These are phyloP conservation scores for Armadillidium nasatum DNA, from an alignment of 1,140 invertebrate genomes.

Conservation along the genomic window DNA sequence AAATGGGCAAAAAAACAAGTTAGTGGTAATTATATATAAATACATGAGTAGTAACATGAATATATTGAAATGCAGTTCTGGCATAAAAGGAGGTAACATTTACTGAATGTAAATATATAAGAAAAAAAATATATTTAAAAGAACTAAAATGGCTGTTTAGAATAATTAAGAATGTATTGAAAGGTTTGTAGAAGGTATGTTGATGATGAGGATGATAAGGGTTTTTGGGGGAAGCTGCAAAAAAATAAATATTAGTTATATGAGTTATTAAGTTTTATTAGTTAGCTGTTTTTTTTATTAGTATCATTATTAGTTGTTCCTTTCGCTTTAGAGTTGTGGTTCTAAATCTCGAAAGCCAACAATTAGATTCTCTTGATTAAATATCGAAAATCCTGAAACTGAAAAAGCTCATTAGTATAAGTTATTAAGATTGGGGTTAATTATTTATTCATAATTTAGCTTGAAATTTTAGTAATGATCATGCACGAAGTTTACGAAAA, in stretches of 20 bases:
- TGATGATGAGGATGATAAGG: neutral
- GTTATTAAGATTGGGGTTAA: neutral
- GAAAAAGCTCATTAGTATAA: conserved; percentile 2
- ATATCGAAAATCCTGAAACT: neutral
- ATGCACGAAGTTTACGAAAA: neutral
- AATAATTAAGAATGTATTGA: neutral
- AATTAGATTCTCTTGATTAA: neutral
- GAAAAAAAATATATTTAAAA: too few relatives aligned
- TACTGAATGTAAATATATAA: neutral
- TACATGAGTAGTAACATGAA: too few relatives aligned
- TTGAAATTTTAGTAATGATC: neutral
- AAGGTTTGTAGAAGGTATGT: neutral
- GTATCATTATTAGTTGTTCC: too few relatives aligned
- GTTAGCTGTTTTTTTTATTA: too few relatives aligned
- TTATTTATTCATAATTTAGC: neutral
- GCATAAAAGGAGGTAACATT: neutral
- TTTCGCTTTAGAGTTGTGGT: too few relatives aligned
- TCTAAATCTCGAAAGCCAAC: too few relatives aligned
- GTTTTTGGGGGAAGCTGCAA: neutral
- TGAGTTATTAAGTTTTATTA: neutral
- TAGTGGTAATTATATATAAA: too few relatives aligned
- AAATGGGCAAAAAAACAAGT: too few relatives aligned
- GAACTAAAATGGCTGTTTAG: too few relatives aligned
- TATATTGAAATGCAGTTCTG: neutral
- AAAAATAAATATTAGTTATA: neutral